A percentile compares a stretch with the other conserved stretches of the same genome.
These are phyloP conservation scores for Prorops nasuta DNA, from an alignment of 1,140 invertebrate genomes.

Conservation along the genomic window DNA sequence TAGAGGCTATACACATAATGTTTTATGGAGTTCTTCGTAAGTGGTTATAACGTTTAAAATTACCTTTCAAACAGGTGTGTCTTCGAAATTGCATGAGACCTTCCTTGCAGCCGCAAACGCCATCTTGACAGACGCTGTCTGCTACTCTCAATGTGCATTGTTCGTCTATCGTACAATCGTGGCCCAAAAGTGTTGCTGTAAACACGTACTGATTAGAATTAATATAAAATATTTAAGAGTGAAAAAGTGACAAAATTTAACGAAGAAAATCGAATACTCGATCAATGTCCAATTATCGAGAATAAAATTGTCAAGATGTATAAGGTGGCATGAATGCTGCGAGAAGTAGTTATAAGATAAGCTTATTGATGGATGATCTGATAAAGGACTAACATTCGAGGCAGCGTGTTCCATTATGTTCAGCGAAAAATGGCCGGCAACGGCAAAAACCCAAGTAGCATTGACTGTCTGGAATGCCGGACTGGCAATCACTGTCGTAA, in stretches of 20 bases:
- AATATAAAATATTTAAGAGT: too few relatives aligned
- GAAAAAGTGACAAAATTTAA: too few relatives aligned
- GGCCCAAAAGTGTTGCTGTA: constrained; percentile 74
- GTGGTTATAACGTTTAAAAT: constrained; percentile 46
- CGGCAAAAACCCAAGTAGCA: constrained; percentile 64
- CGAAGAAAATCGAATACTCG: too few relatives aligned
- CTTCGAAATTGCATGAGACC: constrained; percentile 81
- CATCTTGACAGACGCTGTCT: constrained; percentile 72
- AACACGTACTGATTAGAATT: too few relatives aligned
- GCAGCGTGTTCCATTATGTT: constrained; percentile 64
- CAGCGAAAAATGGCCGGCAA: constrained; percentile 67
- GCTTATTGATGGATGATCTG: constrained; percentile 6
- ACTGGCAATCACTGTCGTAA: constrained; percentile 60
- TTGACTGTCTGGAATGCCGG: constrained; percentile 56
- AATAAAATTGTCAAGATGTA: constrained; percentile 18
- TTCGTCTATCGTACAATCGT: constrained; percentile 69
- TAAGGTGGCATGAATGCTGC: too few relatives aligned
- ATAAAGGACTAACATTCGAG: constrained; percentile 64
- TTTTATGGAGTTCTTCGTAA: constrained; percentile 16
- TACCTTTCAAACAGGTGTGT: constrained; percentile 85
- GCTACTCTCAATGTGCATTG: constrained; percentile 78
- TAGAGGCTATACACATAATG: constrained; percentile 19
- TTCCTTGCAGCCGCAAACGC: constrained; percentile 75
- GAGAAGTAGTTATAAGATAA: constrained; percentile 7
- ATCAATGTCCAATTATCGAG: constrained; percentile 3